Base-by-base conservation (phyloP, 2,113 vertebrate genomes). In the Myodes glareolus region DNA sequence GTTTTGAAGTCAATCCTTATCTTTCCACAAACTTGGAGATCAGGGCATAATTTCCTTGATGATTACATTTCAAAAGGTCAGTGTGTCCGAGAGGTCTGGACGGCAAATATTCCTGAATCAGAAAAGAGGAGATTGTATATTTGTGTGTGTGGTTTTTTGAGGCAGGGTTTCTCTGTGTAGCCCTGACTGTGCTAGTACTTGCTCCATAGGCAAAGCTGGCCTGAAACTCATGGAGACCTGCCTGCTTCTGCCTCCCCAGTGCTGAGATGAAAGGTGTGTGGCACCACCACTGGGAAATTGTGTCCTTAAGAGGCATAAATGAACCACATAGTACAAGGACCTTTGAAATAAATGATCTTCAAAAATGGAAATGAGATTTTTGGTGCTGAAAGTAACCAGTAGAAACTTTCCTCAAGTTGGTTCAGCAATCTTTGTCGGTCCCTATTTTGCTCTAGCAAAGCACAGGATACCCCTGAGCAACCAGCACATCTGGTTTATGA, bases 271-370 rank as follows among this genome's bases (percentile, higher is more conserved):
- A 21, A 58, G 17, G 55, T 0, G 17, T 58, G 55, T 58, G 55
- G 17, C 17, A 7, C 55, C 17, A 58, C 55, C 55, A 58, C 55
- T 58, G 55, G 67, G 50, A 52, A 17, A 5, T 63, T 58, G 68
- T 90, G 47, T 76, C 70, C 95, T 73, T 87, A 85, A 94, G 10
- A 89, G n/a, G 10, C 67, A 91, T 36, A 63, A 45, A 84, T 82
- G 11, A 8, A 50, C 81, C 88, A 29, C 72, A 58, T 21, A 76
- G 31, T 67, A 33, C 29, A 88, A 88, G 70, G 13, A 33, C 23
- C 9, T 91, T 91, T 95, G 25, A 47, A 96, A 70, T 58, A 80
- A 95, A 76, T 88, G n/a, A 45, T 29, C 58, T 70, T 58, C 77
- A 50, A 91, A 92, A 96, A 63, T 13, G 33, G 42, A 85, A 25